Conservation (phyloP, 2,797 vertebrate genomes). For the Furcifer pardalis region DNA sequence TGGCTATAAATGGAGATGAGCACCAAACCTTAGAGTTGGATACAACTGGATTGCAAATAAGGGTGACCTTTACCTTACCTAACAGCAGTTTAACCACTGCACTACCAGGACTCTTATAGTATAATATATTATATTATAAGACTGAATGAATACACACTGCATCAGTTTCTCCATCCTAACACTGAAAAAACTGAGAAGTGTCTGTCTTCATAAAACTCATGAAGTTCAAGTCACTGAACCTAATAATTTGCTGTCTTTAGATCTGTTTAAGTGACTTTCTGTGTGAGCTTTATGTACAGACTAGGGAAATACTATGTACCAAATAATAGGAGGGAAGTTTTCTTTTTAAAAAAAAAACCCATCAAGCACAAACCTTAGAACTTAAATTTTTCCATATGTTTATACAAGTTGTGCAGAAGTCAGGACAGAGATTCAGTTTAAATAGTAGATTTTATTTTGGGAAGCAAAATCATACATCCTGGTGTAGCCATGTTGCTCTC, state of each 20-base stretch:
- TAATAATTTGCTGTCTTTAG: background rate
- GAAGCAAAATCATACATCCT: background rate
- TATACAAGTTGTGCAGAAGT: background rate
- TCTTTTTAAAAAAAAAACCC: background rate
- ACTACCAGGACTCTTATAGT: no score
- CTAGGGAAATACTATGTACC: background rate
- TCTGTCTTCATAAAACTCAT: background rate
- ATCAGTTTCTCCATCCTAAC: no score
- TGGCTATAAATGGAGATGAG: no score
- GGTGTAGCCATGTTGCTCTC: background rate
- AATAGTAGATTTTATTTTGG: no score
- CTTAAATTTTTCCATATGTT: background rate
- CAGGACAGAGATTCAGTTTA: background rate
- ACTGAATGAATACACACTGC: no score
- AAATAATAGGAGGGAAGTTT: background rate
- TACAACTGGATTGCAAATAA: no score
- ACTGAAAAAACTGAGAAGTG: no score
- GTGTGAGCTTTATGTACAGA: background rate
- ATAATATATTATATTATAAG: no score
- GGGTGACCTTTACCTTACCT: no score
- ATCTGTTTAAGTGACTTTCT: background rate
- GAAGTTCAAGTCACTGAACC: background rate
- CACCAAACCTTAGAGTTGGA: no score
- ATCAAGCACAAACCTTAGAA: background rate
- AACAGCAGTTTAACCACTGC: no score